Conservation (phyloP, 2,888 invertebrate genomes). For the Drosophila peninsularis region DNA sequence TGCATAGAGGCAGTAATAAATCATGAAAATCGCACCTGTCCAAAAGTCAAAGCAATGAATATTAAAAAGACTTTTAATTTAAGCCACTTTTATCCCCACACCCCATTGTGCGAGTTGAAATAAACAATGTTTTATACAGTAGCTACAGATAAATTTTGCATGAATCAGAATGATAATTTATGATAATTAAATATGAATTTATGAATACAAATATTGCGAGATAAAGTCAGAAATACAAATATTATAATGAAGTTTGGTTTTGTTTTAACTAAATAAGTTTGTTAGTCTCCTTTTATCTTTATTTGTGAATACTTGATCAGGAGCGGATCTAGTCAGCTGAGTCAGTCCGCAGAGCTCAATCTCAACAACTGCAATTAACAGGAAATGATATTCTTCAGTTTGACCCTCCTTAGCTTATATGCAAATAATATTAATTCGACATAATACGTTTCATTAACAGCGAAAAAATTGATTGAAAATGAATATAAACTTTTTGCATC, state of each 20-base stretch:
- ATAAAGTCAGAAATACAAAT: too few relatives aligned
- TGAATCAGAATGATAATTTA: not conserved
- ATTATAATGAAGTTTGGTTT: too few relatives aligned
- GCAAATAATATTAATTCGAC: not conserved
- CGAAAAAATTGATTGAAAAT: not conserved
- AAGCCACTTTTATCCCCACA: not conserved
- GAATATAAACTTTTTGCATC: not conserved
- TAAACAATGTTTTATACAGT: not conserved
- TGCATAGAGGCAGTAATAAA: constrained; percentile 28
- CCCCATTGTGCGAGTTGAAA: not conserved
- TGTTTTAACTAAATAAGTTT: too few relatives aligned
- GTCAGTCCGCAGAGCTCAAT: too few relatives aligned
- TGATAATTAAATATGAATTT: not conserved
- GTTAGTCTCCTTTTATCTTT: too few relatives aligned
- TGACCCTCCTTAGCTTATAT: not conserved
- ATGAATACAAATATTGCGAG: too few relatives aligned
- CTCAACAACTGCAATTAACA: too few relatives aligned
- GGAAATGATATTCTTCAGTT: too few relatives aligned
- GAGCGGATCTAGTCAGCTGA: too few relatives aligned
- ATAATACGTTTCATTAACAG: not conserved
- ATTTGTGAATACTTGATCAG: too few relatives aligned
- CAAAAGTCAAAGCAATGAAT: constrained; percentile 31
- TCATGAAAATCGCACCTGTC: constrained; percentile 25
- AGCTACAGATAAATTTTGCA: not conserved
- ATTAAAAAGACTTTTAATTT: constrained; percentile 21